Percentiles rank a stretch among this genome's conserved stretches.
Conservation (phyloP, 2,888 invertebrate genomes). For the Scotopteryx bipunctaria region DNA sequence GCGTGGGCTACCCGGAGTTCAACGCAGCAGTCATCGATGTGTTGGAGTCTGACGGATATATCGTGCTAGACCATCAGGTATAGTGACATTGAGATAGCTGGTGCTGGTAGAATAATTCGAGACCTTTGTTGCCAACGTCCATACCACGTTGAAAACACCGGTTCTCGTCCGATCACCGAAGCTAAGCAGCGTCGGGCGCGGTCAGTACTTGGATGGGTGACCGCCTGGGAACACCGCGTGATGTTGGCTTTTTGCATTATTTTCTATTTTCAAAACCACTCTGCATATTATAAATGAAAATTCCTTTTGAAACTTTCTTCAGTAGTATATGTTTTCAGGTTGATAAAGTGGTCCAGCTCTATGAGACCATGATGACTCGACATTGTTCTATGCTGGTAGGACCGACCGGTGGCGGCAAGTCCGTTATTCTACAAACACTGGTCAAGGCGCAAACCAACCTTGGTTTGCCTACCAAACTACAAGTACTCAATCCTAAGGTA, state of each 20-base stretch:
- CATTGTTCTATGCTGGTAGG: conserved; percentile 97
- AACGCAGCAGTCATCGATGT: conserved; percentile 89
- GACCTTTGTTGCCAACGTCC: conserved; percentile 20
- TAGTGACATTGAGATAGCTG: background rate
- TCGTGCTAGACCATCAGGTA: conserved; percentile 80
- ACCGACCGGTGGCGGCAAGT: conserved; percentile 96
- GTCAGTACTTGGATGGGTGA: conserved; percentile 67
- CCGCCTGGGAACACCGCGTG: conserved; percentile 65
- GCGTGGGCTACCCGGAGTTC: conserved; percentile 94
- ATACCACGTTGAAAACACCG: conserved; percentile 43
- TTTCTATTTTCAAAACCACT: background rate
- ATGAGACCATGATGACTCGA: conserved; percentile 97
- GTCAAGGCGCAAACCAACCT: conserved; percentile 90
- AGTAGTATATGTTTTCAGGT: conserved; percentile 85
- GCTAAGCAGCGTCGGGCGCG: conserved; percentile 75
- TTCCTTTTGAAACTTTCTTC: too few species aligned
- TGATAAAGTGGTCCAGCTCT: conserved; percentile 94
- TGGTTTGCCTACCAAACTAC: conserved; percentile 90
- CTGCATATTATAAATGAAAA: too few species aligned
- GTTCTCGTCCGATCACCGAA: conserved; percentile 78
- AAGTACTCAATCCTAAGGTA: conserved; percentile 93
- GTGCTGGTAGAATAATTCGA: background rate
- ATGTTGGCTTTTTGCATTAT: conserved; percentile 53
- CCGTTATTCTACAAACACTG: conserved; percentile 91
- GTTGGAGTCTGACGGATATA: conserved; percentile 86